Evolutionary conservation across 2,113 vertebrate genomes (phyloP).

Genomic region (Chrysochloris asiatica): DNA sequence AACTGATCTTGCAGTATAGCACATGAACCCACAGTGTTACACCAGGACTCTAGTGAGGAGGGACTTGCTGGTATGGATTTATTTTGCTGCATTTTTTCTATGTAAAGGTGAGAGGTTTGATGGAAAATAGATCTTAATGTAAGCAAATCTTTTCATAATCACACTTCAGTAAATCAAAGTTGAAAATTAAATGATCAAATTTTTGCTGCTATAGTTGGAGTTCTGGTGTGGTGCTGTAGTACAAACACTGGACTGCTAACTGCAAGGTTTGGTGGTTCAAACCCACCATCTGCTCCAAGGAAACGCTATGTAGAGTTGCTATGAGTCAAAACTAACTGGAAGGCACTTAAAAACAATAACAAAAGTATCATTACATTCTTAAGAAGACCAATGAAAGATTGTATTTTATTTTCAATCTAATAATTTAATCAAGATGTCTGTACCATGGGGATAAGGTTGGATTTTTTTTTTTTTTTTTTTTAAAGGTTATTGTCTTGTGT

Average conservation of each 20-base stretch:
- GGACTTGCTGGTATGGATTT: neutral
- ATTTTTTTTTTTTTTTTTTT: constrained; percentile 53
- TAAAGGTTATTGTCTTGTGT: constrained; percentile 13
- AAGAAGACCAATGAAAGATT: neutral
- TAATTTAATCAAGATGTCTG: neutral
- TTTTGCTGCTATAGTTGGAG: neutral
- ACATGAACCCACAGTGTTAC: too few species aligned
- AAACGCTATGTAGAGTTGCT: too few species aligned
- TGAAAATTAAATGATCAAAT: neutral
- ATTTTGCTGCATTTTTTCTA: neutral
- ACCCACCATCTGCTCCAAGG: too few species aligned
- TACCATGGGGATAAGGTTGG: neutral
- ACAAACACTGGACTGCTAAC: too few species aligned
- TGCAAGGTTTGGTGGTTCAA: too few species aligned
- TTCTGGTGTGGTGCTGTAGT: too few species aligned
- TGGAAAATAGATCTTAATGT: neutral
- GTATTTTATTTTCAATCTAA: neutral
- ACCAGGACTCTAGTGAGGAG: neutral
- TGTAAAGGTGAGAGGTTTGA: neutral
- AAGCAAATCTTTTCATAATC: neutral
- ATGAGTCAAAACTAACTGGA: too few species aligned
- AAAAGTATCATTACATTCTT: too few species aligned
- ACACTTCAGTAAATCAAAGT: neutral
- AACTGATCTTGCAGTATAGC: too few species aligned
- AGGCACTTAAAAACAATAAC: too few species aligned